Conservation (phyloP, 2,113 vertebrate genomes). For the Tachycineta bicolor region DNA sequence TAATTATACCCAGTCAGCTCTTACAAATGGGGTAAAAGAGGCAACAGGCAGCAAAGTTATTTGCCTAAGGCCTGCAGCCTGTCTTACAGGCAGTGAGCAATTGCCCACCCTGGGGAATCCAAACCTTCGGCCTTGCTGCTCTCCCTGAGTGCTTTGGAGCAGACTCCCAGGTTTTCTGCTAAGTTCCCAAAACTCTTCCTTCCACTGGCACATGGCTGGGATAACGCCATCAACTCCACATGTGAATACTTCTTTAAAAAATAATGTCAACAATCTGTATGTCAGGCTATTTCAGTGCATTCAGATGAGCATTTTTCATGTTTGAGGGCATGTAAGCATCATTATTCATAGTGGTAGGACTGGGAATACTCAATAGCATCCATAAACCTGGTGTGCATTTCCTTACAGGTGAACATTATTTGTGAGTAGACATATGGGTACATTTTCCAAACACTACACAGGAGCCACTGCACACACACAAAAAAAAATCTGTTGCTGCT, state of each 20-base stretch:
- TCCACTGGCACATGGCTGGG: not conserved
- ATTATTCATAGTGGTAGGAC: slow-evolving; percentile 60
- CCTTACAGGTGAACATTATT: slow-evolving; percentile 68
- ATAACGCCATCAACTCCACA: not conserved
- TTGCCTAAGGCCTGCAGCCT: slow-evolving; percentile 18
- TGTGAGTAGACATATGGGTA: slow-evolving; percentile 64
- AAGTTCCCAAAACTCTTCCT: not conserved
- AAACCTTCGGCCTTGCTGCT: not conserved
- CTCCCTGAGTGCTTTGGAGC: not conserved
- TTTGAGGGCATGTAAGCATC: slow-evolving; percentile 55
- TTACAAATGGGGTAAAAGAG: slow-evolving; percentile 24
- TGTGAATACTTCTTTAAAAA: slow-evolving; percentile 16
- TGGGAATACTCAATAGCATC: slow-evolving; percentile 64
- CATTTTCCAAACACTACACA: slow-evolving; percentile 47
- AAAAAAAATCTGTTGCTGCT: slow-evolving; percentile 47
- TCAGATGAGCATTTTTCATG: slow-evolving; percentile 59
- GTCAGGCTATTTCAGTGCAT: slow-evolving; percentile 28
- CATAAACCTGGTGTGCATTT: slow-evolving; percentile 67
- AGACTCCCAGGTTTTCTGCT: not conserved
- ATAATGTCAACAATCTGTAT: not conserved
- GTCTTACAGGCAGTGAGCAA: not conserved
- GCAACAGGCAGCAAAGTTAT: slow-evolving; percentile 26
- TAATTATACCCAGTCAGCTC: slow-evolving; percentile 18
- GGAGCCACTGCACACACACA: slow-evolving; percentile 6
- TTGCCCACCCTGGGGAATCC: not conserved